phyloP scores from a whole-genome alignment of 2,888 invertebrate genomes.

The Pandemis heparana region DNA sequence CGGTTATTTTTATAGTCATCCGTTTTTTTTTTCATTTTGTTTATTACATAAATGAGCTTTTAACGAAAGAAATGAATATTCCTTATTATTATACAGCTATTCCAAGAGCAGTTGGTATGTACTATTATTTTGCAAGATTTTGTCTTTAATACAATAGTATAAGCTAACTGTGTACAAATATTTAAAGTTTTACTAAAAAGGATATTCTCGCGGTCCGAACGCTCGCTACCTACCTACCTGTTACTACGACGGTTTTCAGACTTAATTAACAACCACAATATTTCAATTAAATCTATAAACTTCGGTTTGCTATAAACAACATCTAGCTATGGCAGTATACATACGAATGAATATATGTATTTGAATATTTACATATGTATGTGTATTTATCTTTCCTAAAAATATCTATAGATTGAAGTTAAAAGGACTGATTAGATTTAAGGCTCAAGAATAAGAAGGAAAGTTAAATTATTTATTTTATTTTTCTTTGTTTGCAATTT shows the following conservation, averaged over 20 bases:
- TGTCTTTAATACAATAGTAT: too few relatives aligned
- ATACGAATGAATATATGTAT: conserved; percentile 12
- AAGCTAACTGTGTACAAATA: too few relatives aligned
- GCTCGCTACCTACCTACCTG: background rate
- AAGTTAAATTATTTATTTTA: conserved; percentile 9
- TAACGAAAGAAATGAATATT: too few relatives aligned
- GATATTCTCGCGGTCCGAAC: background rate
- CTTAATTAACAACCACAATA: conserved; percentile 7
- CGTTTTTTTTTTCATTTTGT: too few relatives aligned
- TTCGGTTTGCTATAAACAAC: conserved; percentile 11
- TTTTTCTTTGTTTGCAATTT: background rate
- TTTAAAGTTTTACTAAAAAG: too few relatives aligned
- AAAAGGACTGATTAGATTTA: conserved; percentile 5
- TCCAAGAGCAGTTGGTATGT: background rate
- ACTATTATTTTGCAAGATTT: background rate
- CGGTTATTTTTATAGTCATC: too few relatives aligned
- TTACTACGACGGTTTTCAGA: background rate
- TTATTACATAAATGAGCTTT: too few relatives aligned
- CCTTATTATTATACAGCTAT: too few relatives aligned
- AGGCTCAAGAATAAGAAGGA: background rate
- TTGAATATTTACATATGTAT: conserved; percentile 12
- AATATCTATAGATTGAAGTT: background rate
- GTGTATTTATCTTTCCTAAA: conserved; percentile 2
- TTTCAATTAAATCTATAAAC: conserved; percentile 20
- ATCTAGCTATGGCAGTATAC: background rate